phyloP scores from a whole-genome alignment of 2,888 invertebrate genomes.

The Andrena bicolor region DNA sequence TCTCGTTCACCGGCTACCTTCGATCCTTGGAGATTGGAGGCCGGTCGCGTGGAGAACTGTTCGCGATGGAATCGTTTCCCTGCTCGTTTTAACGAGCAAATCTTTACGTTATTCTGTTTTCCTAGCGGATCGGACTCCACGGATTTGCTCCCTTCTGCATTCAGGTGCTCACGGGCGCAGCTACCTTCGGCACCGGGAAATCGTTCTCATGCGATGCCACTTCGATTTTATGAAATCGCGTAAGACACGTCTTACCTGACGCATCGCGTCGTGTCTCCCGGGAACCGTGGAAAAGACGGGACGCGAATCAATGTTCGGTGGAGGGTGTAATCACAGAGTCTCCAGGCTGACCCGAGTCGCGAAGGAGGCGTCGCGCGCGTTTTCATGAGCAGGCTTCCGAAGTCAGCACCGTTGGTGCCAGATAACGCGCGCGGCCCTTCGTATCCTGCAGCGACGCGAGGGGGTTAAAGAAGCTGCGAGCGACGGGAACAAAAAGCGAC shows the following conservation, averaged over 20 bases:
- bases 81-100: no score
- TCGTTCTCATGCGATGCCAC: slow-evolving; percentile 22
- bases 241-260: slow-evolving; percentile 22
- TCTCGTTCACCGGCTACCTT: not conserved
- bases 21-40: not conserved
- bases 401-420: slow-evolving; percentile 45
- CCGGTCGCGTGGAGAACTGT: not conserved
- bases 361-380: slow-evolving; percentile 15
- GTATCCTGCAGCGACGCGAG: slow-evolving; percentile 37
- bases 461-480: slow-evolving; percentile 55
- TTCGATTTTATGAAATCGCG: slow-evolving; percentile 43
- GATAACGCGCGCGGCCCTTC: slow-evolving; percentile 46
- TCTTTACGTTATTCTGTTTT: no score
- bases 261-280: not conserved
- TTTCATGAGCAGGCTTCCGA: slow-evolving; percentile 1
- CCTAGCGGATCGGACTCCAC: no score
- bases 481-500: slow-evolving; percentile 42
- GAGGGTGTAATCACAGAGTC: not conserved
- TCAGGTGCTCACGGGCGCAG: slow-evolving; percentile 36
- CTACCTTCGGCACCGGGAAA: slow-evolving; percentile 31
- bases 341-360: slow-evolving; percentile 9
- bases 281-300: not conserved
- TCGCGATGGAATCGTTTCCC: not conserved
- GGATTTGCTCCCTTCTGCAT: no score
- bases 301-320: not conserved